phyloP scores from a whole-genome alignment of 2,113 vertebrate species.

The Pygoscelis antarcticus region DNA sequence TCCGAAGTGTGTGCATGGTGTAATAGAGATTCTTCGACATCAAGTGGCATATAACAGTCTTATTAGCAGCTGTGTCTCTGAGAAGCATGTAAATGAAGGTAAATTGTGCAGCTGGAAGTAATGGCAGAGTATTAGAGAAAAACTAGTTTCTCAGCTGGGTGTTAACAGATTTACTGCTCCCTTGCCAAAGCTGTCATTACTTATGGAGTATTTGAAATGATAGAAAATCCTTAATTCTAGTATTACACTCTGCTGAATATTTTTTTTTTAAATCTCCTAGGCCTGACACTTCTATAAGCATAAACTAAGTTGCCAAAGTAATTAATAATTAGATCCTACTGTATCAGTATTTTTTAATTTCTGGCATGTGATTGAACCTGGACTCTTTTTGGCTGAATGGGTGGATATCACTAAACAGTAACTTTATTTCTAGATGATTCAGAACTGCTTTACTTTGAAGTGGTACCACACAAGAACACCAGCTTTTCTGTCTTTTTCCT shows the following conservation, averaged over 20 bases:
- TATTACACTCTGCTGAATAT: neutral
- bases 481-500: constrained; percentile 83
- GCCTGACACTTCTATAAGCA: neutral
- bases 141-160: neutral
- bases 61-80: constrained; percentile 77
- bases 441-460: constrained; percentile 78
- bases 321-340: neutral
- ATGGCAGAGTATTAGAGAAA: neutral
- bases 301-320: neutral
- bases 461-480: constrained; percentile 73
- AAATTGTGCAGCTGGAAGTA: neutral
- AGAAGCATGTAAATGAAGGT: constrained; percentile 55
- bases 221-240: neutral
- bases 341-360: neutral
- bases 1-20: constrained; percentile 73
- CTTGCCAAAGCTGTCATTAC: neutral
- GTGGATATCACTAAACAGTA: neutral
- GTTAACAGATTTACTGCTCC: neutral
- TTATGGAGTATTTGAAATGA: neutral
- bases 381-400: no score
- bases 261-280: neutral
- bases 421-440: constrained; percentile 56
- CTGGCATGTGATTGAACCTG: neutral
- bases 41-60: constrained; percentile 80
- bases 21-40: constrained; percentile 81